Conservation (phyloP, 2,888 invertebrate species). For the Lithophane leautieri region DNA sequence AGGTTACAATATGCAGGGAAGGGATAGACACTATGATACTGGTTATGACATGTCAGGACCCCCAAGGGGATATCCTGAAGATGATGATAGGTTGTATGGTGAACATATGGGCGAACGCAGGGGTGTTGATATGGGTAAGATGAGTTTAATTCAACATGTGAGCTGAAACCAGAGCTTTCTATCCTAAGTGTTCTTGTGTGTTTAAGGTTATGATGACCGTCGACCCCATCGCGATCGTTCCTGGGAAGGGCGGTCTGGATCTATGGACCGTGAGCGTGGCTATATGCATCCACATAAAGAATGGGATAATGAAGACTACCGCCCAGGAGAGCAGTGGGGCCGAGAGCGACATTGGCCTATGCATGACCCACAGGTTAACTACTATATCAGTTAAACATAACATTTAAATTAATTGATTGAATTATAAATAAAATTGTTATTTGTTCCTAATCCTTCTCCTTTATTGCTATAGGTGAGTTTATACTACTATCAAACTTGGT, state of each 20-base stretch:
- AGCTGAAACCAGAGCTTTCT: conserved; percentile 20
- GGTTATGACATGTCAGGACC: conserved; percentile 87
- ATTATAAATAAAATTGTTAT: conserved; percentile 15
- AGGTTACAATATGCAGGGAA: conserved; percentile 81
- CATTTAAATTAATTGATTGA: conserved; percentile 21
- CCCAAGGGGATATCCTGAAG: conserved; percentile 88
- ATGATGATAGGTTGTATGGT: conserved; percentile 89
- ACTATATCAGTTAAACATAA: conserved; percentile 4
- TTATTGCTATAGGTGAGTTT: conserved; percentile 81
- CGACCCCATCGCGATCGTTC: conserved; percentile 89
- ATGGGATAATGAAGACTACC: conserved; percentile 90
- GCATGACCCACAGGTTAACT: conserved; percentile 85
- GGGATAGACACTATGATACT: conserved; percentile 87
- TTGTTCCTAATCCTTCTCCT: conserved; percentile 64
- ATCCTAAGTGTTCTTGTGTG: conserved; percentile 52
- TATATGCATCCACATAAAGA: conserved; percentile 88
- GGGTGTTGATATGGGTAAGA: conserved; percentile 84
- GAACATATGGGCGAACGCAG: conserved; percentile 86
- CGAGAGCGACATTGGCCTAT: conserved; percentile 88
- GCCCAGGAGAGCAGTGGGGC: conserved; percentile 87
- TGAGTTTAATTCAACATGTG: conserved; percentile 25
- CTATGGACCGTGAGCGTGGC: conserved; percentile 86
- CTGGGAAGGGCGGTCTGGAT: conserved; percentile 89
- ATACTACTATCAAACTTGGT: conserved; percentile 81
- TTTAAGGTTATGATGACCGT: conserved; percentile 87